Conservation (phyloP, 1,140 invertebrate species). For the Neodiprion pinetum region DNA sequence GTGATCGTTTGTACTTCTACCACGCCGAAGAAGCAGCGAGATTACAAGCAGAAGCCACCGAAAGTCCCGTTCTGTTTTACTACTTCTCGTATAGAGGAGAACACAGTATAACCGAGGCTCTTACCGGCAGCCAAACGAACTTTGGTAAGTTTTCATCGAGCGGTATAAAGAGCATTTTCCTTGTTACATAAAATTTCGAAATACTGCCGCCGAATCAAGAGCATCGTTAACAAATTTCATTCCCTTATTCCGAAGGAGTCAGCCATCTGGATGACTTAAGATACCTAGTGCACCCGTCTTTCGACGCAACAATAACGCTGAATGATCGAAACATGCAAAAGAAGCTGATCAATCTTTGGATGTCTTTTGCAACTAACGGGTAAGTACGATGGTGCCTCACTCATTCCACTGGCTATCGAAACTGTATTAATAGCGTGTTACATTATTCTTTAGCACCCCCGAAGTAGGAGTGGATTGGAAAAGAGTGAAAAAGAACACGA, state of each 20-base stretch:
- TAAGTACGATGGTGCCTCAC: slow-evolving; percentile 38
- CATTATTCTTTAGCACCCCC: too few relatives aligned
- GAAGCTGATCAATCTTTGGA: slow-evolving; percentile 62
- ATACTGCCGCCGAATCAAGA: slow-evolving; percentile 1
- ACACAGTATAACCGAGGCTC: slow-evolving; percentile 53
- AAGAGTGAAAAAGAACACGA: too few relatives aligned
- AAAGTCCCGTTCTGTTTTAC: slow-evolving; percentile 67
- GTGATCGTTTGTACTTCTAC: slow-evolving; percentile 66
- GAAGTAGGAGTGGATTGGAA: too few relatives aligned
- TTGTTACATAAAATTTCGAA: too few relatives aligned
- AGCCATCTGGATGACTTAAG: slow-evolving; percentile 67
- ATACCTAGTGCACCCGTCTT: slow-evolving; percentile 50
- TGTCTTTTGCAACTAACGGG: slow-evolving; percentile 64
- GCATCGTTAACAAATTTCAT: too few relatives aligned
- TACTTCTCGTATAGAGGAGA: slow-evolving; percentile 57
- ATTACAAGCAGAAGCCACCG: slow-evolving; percentile 62
- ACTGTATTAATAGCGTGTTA: too few relatives aligned
- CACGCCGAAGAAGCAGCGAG: slow-evolving; percentile 65
- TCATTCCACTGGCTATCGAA: too few relatives aligned
- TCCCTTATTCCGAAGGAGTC: slow-evolving; percentile 59
- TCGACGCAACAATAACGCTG: slow-evolving; percentile 43
- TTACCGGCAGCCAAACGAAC: slow-evolving; percentile 46
- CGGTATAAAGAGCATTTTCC: slow-evolving; percentile 42
- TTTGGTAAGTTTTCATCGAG: slow-evolving; percentile 57
- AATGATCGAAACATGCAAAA: slow-evolving; percentile 63